phyloP scores from a whole-genome alignment of 2,113 vertebrate species.

The Athene cunicularia region DNA sequence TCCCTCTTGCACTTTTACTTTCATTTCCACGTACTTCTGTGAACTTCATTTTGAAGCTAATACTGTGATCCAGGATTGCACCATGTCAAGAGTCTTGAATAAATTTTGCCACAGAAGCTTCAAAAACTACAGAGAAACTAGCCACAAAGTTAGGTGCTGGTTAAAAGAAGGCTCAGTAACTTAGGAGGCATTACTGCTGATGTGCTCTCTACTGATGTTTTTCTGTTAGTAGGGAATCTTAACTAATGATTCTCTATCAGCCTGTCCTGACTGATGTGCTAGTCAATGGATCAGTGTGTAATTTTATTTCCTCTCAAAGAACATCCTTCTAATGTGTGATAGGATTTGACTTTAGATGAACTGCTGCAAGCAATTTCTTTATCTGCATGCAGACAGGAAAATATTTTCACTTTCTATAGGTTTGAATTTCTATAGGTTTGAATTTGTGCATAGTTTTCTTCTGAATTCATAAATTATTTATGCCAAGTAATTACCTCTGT shows the following conservation, averaged over 20 bases:
- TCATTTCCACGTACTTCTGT: background rate
- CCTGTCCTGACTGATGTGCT: background rate
- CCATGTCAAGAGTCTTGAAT: background rate
- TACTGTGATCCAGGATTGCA: background rate
- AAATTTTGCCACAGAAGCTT: background rate
- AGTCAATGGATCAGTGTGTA: background rate
- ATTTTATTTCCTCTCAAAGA: background rate
- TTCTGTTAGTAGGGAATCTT: background rate
- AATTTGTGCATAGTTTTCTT: background rate
- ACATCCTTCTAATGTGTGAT: background rate
- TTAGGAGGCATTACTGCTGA: background rate
- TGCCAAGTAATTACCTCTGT: background rate
- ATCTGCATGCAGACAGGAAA: background rate
- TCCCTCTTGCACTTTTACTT: background rate
- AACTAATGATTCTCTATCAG: background rate
- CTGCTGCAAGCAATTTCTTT: background rate
- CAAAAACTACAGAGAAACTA: background rate
- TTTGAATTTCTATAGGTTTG: background rate
- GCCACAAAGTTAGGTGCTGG: background rate
- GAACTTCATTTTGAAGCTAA: background rate
- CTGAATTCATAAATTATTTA: background rate
- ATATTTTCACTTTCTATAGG: background rate
- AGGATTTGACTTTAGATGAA: background rate
- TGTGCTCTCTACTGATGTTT: background rate
- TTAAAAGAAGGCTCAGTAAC: background rate